Evolutionary conservation across 53 echinoderm and acorn worm species (phyloP).

Genomic region (Echinarachnius parma): DNA sequence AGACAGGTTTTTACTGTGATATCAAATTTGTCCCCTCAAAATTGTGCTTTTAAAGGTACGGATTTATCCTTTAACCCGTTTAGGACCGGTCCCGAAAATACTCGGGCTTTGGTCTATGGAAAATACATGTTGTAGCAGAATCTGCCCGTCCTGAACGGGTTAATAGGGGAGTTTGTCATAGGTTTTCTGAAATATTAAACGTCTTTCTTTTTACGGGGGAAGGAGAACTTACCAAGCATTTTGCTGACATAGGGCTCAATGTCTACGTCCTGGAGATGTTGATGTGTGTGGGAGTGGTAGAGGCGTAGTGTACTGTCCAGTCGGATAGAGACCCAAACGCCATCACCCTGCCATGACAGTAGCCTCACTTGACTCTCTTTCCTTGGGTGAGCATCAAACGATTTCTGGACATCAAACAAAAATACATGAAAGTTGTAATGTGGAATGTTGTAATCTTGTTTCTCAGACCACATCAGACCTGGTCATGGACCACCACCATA

Average conservation of each 20-base stretch:
- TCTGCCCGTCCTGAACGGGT: too few species aligned
- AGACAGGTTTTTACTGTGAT: too few species aligned
- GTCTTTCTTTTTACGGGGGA: not conserved
- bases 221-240: conserved; percentile 79
- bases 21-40: too few species aligned
- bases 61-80: too few species aligned
- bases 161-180: too few species aligned
- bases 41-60: too few species aligned
- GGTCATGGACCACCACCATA: conserved; percentile 86
- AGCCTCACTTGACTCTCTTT: conserved; percentile 97
- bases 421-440: too few species aligned
- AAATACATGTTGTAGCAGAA: too few species aligned
- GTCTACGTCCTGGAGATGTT: conserved; percentile 96
- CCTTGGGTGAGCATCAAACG: conserved; percentile 96
- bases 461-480: conserved; percentile 92
- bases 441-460: conserved; percentile 94
- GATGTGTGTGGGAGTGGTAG: conserved; percentile 92
- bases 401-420: conserved; percentile 70
- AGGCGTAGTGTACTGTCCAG: conserved; percentile 94
- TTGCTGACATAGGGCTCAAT: conserved; percentile 98
- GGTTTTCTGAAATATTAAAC: too few species aligned
- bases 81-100: too few species aligned
- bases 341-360: conserved; percentile 97
- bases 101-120: too few species aligned
- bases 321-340: conserved; percentile 96